These are phyloP conservation scores for Cacoxenus indagator DNA, from an alignment of 2,888 invertebrate species.

Conservation along the genomic window DNA sequence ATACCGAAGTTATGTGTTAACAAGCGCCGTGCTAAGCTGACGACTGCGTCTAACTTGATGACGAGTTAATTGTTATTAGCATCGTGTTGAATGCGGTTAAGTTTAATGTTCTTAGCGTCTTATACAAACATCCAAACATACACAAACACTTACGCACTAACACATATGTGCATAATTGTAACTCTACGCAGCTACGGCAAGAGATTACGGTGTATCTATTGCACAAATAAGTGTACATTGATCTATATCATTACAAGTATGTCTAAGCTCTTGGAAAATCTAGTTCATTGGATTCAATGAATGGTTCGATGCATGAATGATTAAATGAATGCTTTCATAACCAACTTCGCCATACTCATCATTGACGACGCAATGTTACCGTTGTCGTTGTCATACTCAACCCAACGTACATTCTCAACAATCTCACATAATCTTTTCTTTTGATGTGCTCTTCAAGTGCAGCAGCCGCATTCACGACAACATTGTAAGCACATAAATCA, in stretches of 20 bases:
- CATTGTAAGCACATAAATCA: constrained; percentile 48
- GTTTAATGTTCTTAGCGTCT: neutral
- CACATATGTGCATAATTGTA: neutral
- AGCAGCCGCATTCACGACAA: neutral
- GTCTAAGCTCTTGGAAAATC: constrained; percentile 1
- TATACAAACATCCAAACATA: neutral
- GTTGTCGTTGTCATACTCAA: too few relatives aligned
- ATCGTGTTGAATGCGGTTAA: constrained; percentile 27
- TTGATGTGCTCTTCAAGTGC: neutral
- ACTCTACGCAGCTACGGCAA: neutral
- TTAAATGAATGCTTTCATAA: neutral
- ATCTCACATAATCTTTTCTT: neutral
- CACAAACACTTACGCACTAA: neutral
- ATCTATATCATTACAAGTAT: neutral
- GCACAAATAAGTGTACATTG: neutral
- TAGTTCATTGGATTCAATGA: constrained; percentile 2
- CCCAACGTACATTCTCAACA: neutral
- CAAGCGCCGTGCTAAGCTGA: too few relatives aligned
- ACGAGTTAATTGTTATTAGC: constrained; percentile 33
- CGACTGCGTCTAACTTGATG: too few relatives aligned
- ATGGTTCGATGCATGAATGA: neutral
- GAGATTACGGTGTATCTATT: neutral
- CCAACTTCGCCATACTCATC: neutral
- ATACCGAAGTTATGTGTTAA: neutral
- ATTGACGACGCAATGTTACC: too few relatives aligned